These are phyloP conservation scores for Troilus luridus DNA, from an alignment of 2,888 invertebrate species.

Conservation along the genomic window DNA sequence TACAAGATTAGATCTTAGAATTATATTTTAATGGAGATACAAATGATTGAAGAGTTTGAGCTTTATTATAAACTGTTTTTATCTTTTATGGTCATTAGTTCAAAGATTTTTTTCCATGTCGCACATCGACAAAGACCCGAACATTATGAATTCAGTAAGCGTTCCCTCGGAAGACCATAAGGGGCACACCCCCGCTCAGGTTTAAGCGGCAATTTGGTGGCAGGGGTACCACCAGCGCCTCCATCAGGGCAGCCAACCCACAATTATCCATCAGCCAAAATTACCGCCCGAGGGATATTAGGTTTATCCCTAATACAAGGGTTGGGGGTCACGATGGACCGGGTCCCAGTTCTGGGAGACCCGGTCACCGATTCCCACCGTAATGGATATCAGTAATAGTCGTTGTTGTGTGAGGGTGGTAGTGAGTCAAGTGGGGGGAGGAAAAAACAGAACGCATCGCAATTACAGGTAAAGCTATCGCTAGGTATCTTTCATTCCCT, in stretches of 20 bases:
- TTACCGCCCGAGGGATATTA: slow-evolving; percentile 48
- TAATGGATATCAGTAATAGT: slow-evolving; percentile 51
- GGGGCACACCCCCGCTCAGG: not conserved
- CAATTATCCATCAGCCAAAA: slow-evolving; percentile 52
- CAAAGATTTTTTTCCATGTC: not conserved
- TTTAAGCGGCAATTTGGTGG: slow-evolving; percentile 40
- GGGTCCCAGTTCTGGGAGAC: not conserved
- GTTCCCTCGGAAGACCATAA: not conserved
- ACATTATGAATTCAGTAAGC: slow-evolving; percentile 34
- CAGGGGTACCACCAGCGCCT: slow-evolving; percentile 30
- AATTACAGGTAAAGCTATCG: slow-evolving; percentile 20
- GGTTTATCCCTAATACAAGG: slow-evolving; percentile 52
- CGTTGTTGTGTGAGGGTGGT: not conserved
- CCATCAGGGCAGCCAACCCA: not conserved
- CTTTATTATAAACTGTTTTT: too few relatives aligned
- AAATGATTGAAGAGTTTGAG: too few relatives aligned
- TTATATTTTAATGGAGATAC: too few relatives aligned
- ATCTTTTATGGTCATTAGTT: too few relatives aligned
- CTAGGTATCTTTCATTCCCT: slow-evolving; percentile 18
- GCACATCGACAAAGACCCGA: not conserved
- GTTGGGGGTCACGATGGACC: not conserved
- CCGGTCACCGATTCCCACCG: slow-evolving; percentile 37
- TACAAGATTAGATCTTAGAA: too few relatives aligned
- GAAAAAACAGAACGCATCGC: not conserved
- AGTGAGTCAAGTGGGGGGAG: not conserved